phyloP scores from a whole-genome alignment of 2,113 vertebrate species.

The Heptranchias perlo region DNA sequence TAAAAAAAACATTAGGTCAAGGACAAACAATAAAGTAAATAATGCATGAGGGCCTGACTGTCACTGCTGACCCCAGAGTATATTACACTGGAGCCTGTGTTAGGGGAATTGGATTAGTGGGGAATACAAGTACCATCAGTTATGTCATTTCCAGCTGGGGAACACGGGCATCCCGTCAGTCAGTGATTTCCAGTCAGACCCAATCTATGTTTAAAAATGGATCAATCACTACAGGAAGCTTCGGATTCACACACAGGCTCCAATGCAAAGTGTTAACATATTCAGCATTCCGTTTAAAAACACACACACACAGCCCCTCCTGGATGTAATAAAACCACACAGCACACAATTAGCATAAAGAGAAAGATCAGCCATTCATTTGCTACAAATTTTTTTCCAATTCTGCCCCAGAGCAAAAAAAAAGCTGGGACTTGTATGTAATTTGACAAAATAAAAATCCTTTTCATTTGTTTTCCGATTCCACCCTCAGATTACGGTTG shows the following conservation, averaged over 20 bases:
- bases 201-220: background rate
- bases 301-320: background rate
- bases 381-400: background rate
- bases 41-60: background rate
- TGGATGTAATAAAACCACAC: background rate
- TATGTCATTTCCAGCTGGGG: background rate
- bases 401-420: background rate
- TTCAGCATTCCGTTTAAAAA: background rate
- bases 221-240: background rate
- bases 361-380: background rate
- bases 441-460: too few species aligned
- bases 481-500: background rate
- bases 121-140: background rate
- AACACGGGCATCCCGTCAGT: background rate
- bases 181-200: background rate
- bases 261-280: background rate
- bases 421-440: background rate
- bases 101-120: background rate
- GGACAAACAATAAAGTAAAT: background rate
- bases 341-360: background rate
- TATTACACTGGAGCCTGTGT: background rate
- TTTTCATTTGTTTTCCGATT: background rate
- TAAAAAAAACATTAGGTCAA: constrained; percentile 24
- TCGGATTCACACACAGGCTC: background rate
- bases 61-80: background rate